Evolutionary conservation across 2,888 invertebrate species (phyloP).

Genomic region (Phytoseiulus persimilis): DNA sequence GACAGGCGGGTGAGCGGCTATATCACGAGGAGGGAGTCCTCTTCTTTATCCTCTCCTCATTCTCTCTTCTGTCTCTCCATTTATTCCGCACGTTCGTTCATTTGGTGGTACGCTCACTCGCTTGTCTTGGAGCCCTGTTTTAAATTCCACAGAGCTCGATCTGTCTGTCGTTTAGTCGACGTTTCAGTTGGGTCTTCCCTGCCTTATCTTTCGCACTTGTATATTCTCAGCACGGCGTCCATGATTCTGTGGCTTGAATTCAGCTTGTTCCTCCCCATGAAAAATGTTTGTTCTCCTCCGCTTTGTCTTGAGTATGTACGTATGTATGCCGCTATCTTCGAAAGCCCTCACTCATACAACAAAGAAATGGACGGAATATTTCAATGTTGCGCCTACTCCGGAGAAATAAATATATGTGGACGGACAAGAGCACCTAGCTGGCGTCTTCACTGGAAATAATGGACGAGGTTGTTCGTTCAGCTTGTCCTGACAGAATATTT

Average conservation of each 20-base stretch:
- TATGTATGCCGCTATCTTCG: neutral
- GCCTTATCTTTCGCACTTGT: neutral
- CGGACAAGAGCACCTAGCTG: neutral
- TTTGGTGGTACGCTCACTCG: neutral
- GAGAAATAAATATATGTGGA: neutral
- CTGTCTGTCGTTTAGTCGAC: neutral
- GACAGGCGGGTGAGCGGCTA: neutral
- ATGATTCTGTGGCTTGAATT: neutral
- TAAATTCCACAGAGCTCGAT: conserved; percentile 5
- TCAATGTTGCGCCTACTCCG: neutral
- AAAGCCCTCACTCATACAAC: neutral
- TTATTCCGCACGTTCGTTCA: neutral
- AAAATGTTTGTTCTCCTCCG: neutral
- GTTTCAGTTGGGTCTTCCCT: neutral
- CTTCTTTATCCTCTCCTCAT: conserved; percentile 5
- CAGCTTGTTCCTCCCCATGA: neutral
- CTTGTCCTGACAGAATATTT: neutral
- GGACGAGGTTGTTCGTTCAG: neutral
- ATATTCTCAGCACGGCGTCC: neutral
- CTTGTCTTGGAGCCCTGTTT: neutral
- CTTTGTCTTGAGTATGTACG: neutral
- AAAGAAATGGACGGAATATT: conserved; percentile 5
- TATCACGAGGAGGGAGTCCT: neutral
- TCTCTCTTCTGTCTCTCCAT: neutral
- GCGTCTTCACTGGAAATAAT: neutral